Evolutionary conservation across 2,113 vertebrate species (phyloP), one percentile per base, ranked within the genome.

Genomic region (Amblyopsis rosae): DNA sequence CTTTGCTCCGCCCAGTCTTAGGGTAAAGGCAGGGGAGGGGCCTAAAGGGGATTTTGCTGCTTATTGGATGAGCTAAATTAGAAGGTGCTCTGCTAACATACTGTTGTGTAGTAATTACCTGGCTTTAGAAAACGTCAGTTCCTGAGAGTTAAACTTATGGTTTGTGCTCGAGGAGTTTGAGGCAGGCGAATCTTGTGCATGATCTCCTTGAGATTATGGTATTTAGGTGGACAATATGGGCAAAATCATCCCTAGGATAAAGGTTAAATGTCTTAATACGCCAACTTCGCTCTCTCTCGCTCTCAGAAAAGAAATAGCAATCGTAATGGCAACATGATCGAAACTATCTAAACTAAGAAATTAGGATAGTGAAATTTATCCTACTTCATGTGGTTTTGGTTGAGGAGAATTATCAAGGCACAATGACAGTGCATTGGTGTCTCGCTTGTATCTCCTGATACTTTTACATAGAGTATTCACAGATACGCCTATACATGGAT

Each of bases 1-100:
- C 16, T 57, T 7, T 3, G 15, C 81, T 80, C 82, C 79, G 74
- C 76, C 66, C 51, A 41, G 57, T 86, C 82, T 85, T 69, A 79
- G 85, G 86, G 80, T 76, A 89, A 72, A 66, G 87, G 86, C 86
- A 88, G 86, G 86, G 82, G 84, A 88, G 90, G 89, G 82, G 81
- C 74, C 72, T 93, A 93, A 26, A 92, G 90, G 75, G 92, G 93
- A 94, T 93, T 92, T 88, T 85, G 77, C 87, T 76, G 79, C 91
- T 96, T 95, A 95, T 82, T 86, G 88, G 92, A 93, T 95, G 87
- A 91, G 90, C 90, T 85, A 90, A 94, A 94, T 95, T 95, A 95
- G 94, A 92, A 88, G 88, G 91, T 90, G 89, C 88, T 83, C 65
- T 72, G 15, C 72, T 79, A 79, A 81, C 77, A 77, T 71, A 60